These are phyloP conservation scores for Littorina saxatilis DNA, from an alignment of 1,140 invertebrate species.

Conservation along the genomic window DNA sequence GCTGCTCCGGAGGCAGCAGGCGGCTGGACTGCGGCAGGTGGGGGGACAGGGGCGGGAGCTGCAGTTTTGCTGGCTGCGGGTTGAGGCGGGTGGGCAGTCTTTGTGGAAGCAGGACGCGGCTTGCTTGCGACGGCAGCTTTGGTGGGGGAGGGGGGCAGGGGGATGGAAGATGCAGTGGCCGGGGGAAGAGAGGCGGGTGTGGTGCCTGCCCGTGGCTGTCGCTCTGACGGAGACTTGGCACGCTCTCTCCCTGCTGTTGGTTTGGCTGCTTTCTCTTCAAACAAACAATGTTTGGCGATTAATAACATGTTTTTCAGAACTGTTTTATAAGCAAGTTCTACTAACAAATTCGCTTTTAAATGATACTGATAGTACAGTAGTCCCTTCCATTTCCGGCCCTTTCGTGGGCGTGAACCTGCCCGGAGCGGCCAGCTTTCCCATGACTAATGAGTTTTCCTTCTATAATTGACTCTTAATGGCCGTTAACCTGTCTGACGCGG, in stretches of 20 bases:
- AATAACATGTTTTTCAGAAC: too few relatives aligned
- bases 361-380: too few relatives aligned
- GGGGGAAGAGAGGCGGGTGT: background rate
- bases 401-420: too few relatives aligned
- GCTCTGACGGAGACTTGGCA: constrained; percentile 35
- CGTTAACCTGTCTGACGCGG: too few relatives aligned
- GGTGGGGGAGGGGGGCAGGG: constrained; percentile 29
- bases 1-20: constrained; percentile 43
- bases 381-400: too few relatives aligned
- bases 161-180: constrained; percentile 23
- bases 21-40: background rate
- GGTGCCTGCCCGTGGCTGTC: constrained; percentile 5
- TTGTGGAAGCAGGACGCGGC: constrained; percentile 18
- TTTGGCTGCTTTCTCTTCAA: constrained; percentile 48
- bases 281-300: too few relatives aligned
- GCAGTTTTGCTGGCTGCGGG: constrained; percentile 25
- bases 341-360: too few relatives aligned
- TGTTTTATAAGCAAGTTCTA: too few relatives aligned
- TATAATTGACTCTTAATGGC: too few relatives aligned
- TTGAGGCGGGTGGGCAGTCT: background rate
- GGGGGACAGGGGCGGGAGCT: constrained; percentile 2
- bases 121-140: constrained; percentile 20
- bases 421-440: too few relatives aligned
- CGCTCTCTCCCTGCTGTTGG: constrained; percentile 33
- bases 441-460: too few relatives aligned